Percentiles rank a stretch among this genome's conserved stretches.
phyloP scores from a whole-genome alignment of 2,888 invertebrate species.

The Thumatha senex region DNA sequence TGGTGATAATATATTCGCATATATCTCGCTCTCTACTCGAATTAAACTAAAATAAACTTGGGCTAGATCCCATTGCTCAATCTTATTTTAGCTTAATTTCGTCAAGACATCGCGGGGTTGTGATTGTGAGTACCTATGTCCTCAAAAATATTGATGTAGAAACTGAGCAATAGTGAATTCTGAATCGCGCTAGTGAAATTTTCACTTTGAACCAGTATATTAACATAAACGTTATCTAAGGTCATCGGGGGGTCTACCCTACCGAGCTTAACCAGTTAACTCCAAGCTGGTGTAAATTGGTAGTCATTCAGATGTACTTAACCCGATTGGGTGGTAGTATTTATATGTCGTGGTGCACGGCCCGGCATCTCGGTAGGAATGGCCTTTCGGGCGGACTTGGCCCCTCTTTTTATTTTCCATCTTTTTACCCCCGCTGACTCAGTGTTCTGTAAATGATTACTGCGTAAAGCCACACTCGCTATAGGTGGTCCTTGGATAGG shows the following conservation, averaged over 20 bases:
- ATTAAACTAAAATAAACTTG: no score
- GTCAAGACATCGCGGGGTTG: no score
- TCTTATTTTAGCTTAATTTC: no score
- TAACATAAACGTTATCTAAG: background rate
- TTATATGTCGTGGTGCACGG: background rate
- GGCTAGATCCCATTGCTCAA: no score
- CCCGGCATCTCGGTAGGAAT: background rate
- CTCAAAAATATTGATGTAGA: no score
- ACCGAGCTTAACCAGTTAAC: constrained; percentile 10
- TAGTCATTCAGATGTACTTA: background rate
- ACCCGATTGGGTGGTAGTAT: background rate
- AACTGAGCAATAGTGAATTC: background rate
- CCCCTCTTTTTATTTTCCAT: background rate
- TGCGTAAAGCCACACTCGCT: no score
- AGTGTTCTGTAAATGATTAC: no score
- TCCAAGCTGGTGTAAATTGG: constrained; percentile 5
- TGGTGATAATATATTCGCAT: no score
- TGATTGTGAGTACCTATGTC: no score
- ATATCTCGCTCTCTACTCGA: no score
- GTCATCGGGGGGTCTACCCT: constrained; percentile 5
- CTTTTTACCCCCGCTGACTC: no score
- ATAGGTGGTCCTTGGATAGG: no score
- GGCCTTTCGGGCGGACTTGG: background rate
- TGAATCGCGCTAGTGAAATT: background rate
- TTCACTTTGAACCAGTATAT: background rate